These are phyloP conservation scores for Tauraco erythrolophus DNA, from an alignment of 2,113 vertebrate genomes.

Conservation along the genomic window DNA sequence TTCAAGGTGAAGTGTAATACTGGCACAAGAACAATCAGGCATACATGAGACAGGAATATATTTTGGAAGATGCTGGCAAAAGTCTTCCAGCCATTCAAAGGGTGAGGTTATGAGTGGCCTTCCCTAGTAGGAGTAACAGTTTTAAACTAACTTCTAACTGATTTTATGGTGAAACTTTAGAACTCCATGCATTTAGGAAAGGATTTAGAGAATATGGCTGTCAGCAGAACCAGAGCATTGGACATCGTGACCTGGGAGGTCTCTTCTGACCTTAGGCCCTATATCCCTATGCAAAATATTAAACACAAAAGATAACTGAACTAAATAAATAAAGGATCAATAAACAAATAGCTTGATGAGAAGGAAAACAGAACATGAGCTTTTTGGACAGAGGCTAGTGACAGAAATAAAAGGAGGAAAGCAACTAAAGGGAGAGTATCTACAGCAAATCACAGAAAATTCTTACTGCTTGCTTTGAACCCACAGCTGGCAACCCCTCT, in stretches of 20 bases:
- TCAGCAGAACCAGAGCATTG: neutral
- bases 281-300: neutral
- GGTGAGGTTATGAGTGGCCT: neutral
- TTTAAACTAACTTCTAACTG: neutral
- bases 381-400: neutral
- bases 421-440: neutral
- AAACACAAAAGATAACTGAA: neutral
- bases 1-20: neutral
- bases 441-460: neutral
- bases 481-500: slow-evolving; percentile 73
- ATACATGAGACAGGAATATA: neutral
- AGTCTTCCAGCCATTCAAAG: neutral
- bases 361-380: neutral
- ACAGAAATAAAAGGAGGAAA: neutral
- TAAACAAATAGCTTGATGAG: neutral
- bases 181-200: neutral
- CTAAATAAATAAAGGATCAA: neutral
- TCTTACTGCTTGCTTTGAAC: neutral
- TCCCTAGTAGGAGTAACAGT: neutral
- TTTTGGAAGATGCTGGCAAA: neutral
- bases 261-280: neutral
- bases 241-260: neutral
- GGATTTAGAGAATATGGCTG: neutral
- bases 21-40: neutral
- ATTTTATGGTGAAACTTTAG: neutral